Base-by-base conservation (phyloP, 2,113 vertebrate genomes). In the Antidorcas marsupialis region DNA sequence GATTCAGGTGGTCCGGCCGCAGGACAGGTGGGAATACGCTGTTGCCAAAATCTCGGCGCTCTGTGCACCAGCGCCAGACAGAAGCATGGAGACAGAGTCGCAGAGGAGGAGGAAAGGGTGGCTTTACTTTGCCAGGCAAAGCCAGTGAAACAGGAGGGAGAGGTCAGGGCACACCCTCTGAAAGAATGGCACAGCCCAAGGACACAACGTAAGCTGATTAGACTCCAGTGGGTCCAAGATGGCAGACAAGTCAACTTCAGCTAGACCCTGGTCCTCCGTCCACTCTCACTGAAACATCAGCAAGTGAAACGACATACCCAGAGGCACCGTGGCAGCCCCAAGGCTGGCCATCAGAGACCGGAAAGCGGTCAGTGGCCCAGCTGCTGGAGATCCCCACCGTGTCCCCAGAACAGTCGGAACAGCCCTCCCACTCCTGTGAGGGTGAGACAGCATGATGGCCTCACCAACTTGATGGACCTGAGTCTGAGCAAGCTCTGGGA, bases 221-320 rank as follows among this genome's bases (percentile, higher is more conserved):
- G 21, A 15, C 13, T 27, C 23, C 25, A 39, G 39, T 17, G 39
- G 36, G 71, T 76, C 39, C 39, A 76, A 14, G 39, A 27, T 43
- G 71, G 71, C 39, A 76, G 39, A 21, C n/a, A 43, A 13, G 71
- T 14, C 39, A 76, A 2, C 71, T 43, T 76, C 39, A 27, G 12
- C 71, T 4, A 5, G 71, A 27, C 23, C 39, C 5, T 2, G 71
- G 25, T 25, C 23, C 39, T 27, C 71, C 7, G 23, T 27, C 36
- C 39, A 7, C 71, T 11, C 64, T 43, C 23, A 27, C 23, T 14
- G 23, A 14, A 43, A 43, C 21, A 14, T 76, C 39, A 36, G 71
- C 39, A 0, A 27, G 71, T 1, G 11, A 12, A 23, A 39, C 0
- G 2, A 39, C n/a, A 64, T 15, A 13, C 36, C 10, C 67, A 39